Evolutionary conservation across 2,113 vertebrate species (phyloP).

Genomic region (Syngnathus scovelli): DNA sequence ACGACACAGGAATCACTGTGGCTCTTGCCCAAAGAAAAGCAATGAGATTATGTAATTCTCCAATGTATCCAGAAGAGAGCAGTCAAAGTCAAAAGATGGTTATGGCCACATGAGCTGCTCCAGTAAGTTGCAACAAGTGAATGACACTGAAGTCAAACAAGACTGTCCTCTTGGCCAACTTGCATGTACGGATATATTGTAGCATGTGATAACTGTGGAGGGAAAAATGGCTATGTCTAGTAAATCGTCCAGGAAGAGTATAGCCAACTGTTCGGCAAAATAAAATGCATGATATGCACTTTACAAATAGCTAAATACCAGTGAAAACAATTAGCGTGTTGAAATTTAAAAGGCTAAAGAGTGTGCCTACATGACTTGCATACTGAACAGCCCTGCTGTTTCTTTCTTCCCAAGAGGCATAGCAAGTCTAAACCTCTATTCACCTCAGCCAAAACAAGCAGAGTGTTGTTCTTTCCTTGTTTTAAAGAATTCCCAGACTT

Average conservation of each 20-base stretch:
- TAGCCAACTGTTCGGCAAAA: neutral
- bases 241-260: neutral
- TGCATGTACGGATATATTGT: neutral
- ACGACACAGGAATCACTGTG: neutral
- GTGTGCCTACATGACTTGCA: constrained; percentile 37
- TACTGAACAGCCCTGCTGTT: constrained; percentile 24
- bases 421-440: constrained; percentile 30
- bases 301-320: neutral
- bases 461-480: constrained; percentile 43
- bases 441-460: constrained; percentile 49
- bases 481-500: constrained; percentile 29
- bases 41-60: constrained; percentile 3
- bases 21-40: neutral
- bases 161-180: neutral
- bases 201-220: neutral
- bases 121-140: constrained; percentile 16
- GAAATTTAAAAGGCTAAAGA: constrained; percentile 16
- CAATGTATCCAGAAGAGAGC: constrained; percentile 27
- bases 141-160: neutral
- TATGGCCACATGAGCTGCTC: neutral
- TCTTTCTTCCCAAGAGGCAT: constrained; percentile 22
- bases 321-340: neutral
- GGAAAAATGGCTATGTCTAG: neutral
- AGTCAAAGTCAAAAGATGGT: constrained; percentile 13
- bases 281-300: neutral